Evolutionary conservation across 1,140 invertebrate species (phyloP).

Genomic region (Cephus cinctus): DNA sequence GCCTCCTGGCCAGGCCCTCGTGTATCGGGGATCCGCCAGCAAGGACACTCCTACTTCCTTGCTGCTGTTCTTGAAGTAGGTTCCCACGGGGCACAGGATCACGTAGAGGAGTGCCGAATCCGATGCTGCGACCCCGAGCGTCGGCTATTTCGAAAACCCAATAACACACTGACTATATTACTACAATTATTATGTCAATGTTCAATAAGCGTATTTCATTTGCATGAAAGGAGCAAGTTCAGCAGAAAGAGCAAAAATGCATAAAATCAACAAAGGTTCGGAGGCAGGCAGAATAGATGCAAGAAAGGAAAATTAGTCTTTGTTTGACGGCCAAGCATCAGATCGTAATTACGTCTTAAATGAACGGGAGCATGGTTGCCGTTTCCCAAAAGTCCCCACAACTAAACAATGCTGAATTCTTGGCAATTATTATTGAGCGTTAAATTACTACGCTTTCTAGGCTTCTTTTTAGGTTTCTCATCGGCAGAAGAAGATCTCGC

Average conservation of each 20-base stretch:
- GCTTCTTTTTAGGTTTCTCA: too few relatives aligned
- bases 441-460: too few relatives aligned
- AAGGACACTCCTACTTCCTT: conserved; percentile 57
- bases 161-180: not conserved
- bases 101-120: conserved; percentile 87
- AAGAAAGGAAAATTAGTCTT: conserved; percentile 4
- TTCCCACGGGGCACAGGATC: conserved; percentile 89
- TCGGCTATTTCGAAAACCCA: conserved; percentile 63
- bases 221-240: too few relatives aligned
- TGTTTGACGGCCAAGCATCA: too few relatives aligned
- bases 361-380: too few relatives aligned
- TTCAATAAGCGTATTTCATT: not conserved
- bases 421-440: too few relatives aligned
- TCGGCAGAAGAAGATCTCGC: too few relatives aligned
- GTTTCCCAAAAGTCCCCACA: too few relatives aligned
- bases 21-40: conserved; percentile 77
- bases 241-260: conserved; percentile 3
- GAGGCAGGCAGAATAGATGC: not conserved
- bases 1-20: conserved; percentile 94
- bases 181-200: too few relatives aligned
- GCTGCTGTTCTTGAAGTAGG: conserved; percentile 78
- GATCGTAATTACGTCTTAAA: too few relatives aligned
- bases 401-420: too few relatives aligned
- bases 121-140: conserved; percentile 84
- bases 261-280: not conserved